Evolutionary conservation across 2,113 vertebrate species (phyloP).

Genomic region (Copsychus sechellarum): DNA sequence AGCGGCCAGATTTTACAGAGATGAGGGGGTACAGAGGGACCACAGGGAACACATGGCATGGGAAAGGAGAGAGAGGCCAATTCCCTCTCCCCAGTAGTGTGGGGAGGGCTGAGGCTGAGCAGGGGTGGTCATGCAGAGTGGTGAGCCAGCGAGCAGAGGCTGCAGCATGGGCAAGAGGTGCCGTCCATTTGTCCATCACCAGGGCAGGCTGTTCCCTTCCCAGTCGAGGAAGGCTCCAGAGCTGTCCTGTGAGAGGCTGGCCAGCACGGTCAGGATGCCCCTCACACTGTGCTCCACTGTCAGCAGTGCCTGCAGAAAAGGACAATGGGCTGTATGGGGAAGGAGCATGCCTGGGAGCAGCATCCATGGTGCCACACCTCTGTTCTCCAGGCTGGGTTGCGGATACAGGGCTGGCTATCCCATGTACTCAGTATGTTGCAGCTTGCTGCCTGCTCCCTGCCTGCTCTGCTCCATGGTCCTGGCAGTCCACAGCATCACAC

Average conservation of each 20-base stretch:
- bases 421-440: not conserved
- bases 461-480: not conserved
- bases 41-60: fast-evolving
- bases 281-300: conserved; percentile 11
- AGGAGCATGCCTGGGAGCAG: not conserved
- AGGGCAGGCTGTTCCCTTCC: conserved; percentile 66
- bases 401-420: not conserved
- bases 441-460: not conserved
- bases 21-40: not conserved
- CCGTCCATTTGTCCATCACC: not conserved
- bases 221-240: conserved; percentile 57
- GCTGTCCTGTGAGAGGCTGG: conserved; percentile 35
- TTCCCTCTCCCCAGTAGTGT: not conserved
- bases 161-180: fast-evolving
- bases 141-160: fast-evolving
- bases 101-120: not conserved
- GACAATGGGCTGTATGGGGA: not conserved
- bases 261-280: conserved; percentile 56
- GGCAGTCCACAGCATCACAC: not conserved
- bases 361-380: not conserved
- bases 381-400: not conserved
- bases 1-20: not conserved
- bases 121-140: not conserved
- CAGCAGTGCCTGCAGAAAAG: conserved; percentile 39
- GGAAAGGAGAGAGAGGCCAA: not conserved